These are phyloP conservation scores for Mythimna vitellina DNA, from an alignment of 2,888 invertebrate species.

Conservation along the genomic window DNA sequence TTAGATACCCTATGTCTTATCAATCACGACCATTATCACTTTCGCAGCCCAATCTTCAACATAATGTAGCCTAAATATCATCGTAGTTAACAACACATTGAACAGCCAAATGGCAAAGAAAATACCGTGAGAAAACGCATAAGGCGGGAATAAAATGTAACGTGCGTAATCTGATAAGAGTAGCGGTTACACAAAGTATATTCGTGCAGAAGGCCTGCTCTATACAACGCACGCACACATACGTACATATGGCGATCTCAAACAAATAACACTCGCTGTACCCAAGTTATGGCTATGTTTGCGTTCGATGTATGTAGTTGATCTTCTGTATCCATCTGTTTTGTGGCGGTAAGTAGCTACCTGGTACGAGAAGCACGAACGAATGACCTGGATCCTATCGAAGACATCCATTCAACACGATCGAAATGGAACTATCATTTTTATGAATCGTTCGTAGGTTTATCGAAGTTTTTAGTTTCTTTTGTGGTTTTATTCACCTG, in stretches of 20 bases:
- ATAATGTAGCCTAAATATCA: neutral
- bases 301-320: neutral
- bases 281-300: neutral
- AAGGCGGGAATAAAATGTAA: constrained; percentile 38
- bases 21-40: neutral
- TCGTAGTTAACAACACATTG: constrained; percentile 3
- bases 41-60: neutral
- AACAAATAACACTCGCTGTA: neutral
- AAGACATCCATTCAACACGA: constrained; percentile 2
- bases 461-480: neutral
- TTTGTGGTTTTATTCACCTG: neutral
- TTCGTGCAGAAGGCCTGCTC: neutral
- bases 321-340: neutral
- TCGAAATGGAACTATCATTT: constrained; percentile 5
- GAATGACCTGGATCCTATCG: neutral
- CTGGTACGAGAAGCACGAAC: constrained; percentile 13
- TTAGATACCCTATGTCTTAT: no score
- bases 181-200: neutral
- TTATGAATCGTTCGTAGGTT: neutral
- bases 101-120: constrained; percentile 9
- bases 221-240: neutral
- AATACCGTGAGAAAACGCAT: constrained; percentile 14
- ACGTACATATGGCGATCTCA: neutral
- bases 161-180: constrained; percentile 27
- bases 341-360: constrained; percentile 13